Percentiles rank a stretch among this genome's conserved stretches.
These are phyloP conservation scores for Shinisaurus crocodilurus DNA, from an alignment of 2,113 vertebrate genomes.

Conservation along the genomic window DNA sequence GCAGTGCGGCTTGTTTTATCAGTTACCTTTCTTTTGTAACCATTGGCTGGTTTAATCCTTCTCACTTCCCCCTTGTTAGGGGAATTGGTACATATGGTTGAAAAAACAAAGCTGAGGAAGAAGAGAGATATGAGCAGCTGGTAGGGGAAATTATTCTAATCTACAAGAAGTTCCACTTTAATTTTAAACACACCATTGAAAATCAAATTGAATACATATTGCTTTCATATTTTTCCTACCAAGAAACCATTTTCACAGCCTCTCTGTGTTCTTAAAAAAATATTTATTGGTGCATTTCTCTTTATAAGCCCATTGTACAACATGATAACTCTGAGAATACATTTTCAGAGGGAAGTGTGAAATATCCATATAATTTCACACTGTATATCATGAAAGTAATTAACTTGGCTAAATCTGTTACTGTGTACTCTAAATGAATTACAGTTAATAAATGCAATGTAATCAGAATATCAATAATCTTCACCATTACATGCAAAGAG, in stretches of 20 bases:
- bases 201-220: conserved; percentile 27
- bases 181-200: conserved; percentile 17
- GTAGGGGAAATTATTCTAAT: conserved; percentile 8
- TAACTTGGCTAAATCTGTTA: neutral
- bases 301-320: neutral
- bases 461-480: conserved; percentile 36
- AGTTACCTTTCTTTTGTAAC: neutral
- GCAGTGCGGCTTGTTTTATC: neutral
- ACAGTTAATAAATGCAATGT: conserved; percentile 12
- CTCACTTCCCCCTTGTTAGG: neutral
- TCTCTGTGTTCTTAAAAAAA: conserved; percentile 19
- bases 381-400: neutral
- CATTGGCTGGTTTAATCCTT: neutral
- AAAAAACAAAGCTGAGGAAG: neutral
- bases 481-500: conserved; percentile 20
- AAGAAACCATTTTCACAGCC: conserved; percentile 2
- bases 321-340: neutral
- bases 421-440: conserved; percentile 9
- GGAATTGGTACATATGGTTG: neutral
- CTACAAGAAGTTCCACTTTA: conserved; percentile 4
- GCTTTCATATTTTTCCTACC: conserved; percentile 2
- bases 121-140: neutral
- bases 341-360: neutral
- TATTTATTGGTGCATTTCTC: conserved; percentile 25
- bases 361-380: neutral